phyloP scores from a whole-genome alignment of 1,140 invertebrate genomes.

The Calycopis cecrops region DNA sequence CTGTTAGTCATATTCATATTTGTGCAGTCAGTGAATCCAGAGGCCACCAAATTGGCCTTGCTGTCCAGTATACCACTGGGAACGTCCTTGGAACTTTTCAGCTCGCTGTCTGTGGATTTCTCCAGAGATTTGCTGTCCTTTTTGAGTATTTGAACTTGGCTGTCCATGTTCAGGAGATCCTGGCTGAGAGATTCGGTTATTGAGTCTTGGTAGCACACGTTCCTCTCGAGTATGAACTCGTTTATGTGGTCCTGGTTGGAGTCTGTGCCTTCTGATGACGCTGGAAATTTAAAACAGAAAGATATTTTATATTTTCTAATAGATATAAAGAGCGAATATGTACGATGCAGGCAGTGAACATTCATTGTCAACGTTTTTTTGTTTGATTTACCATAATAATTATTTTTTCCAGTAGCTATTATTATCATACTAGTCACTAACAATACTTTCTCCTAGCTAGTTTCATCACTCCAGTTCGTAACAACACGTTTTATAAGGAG shows the following conservation, averaged over 20 bases:
- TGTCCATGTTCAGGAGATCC: conserved; percentile 58
- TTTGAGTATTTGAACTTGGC: conserved; percentile 43
- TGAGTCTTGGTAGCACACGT: conserved; percentile 72
- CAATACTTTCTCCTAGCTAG: too few species aligned
- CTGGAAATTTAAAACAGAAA: conserved; percentile 35
- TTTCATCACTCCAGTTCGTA: too few species aligned
- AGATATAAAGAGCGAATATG: too few species aligned
- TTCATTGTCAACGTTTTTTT: too few species aligned
- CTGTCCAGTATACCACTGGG: conserved; percentile 63
- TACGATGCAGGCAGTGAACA: too few species aligned
- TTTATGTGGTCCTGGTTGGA: conserved; percentile 63
- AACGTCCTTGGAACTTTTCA: conserved; percentile 61
- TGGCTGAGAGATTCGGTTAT: conserved; percentile 66
- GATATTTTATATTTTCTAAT: neutral
- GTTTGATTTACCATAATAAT: too few species aligned
- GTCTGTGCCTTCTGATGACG: conserved; percentile 57
- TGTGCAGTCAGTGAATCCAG: conserved; percentile 57
- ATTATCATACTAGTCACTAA: too few species aligned
- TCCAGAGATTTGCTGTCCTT: conserved; percentile 55
- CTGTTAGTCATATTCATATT: conserved; percentile 65
- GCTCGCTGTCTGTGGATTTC: conserved; percentile 59
- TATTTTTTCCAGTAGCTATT: too few species aligned
- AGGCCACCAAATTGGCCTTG: conserved; percentile 50
- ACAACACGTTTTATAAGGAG: too few species aligned
- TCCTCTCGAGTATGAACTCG: conserved; percentile 69